These are phyloP conservation scores for Platichthys flesus DNA, from an alignment of 2,113 vertebrate species.

Conservation along the genomic window DNA sequence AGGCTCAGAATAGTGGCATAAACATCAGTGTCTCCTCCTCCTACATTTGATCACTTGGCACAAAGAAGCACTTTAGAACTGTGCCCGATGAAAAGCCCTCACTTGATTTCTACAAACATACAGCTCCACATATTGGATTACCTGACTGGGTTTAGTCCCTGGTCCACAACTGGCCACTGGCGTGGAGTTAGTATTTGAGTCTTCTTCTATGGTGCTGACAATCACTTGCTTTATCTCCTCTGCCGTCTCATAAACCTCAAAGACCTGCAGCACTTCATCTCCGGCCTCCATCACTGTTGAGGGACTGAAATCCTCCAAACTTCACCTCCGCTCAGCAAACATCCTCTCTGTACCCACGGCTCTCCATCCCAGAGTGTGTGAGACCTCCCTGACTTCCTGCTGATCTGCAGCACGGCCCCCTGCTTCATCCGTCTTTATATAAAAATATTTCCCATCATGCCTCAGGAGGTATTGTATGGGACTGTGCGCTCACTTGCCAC, in stretches of 20 bases:
- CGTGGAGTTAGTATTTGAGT: conserved; percentile 34
- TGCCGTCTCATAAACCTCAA: conserved; percentile 43
- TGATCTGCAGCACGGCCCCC: conserved; percentile 20
- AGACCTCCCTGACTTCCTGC: conserved; percentile 51
- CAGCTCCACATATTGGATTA: conserved; percentile 22
- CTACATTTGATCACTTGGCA: too few relatives aligned
- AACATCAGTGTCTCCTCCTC: too few relatives aligned
- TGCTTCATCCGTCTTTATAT: conserved; percentile 67
- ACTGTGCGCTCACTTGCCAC: conserved; percentile 58
- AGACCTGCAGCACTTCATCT: conserved; percentile 60
- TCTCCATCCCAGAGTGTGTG: conserved; percentile 29
- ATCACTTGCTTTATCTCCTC: conserved; percentile 63
- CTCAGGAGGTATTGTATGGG: conserved; percentile 66
- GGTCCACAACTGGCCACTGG: conserved; percentile 41
- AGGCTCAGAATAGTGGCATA: too few relatives aligned
- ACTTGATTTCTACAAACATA: background rate
- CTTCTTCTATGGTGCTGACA: conserved; percentile 57
- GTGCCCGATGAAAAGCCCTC: background rate
- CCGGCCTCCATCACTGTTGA: conserved; percentile 43
- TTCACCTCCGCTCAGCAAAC: conserved; percentile 16
- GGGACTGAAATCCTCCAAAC: conserved; percentile 22
- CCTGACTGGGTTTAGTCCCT: conserved; percentile 63
- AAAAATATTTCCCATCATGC: conserved; percentile 70
- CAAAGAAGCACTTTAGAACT: background rate
- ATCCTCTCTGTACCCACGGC: background rate